Evolutionary conservation across 2,797 vertebrate species (phyloP).

Genomic region (Gallinago solitaria): DNA sequence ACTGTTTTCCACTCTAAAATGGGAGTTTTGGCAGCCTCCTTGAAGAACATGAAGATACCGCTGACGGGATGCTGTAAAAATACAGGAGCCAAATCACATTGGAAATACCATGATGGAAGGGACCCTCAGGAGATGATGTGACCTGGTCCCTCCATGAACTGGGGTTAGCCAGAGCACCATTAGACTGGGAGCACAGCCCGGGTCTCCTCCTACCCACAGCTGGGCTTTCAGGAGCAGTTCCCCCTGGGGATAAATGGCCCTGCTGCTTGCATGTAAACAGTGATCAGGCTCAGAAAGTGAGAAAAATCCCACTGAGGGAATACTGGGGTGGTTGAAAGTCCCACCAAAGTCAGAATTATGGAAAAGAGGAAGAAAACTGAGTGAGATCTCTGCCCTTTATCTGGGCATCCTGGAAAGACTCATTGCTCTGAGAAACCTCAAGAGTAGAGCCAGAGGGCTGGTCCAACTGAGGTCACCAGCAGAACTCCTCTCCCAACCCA

Average conservation of each 20-base stretch:
- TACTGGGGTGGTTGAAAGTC: not conserved
- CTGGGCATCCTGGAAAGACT: not conserved
- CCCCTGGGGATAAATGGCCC: fast-evolving
- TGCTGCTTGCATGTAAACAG: not conserved
- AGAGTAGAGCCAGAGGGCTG: fast-evolving
- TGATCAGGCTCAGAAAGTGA: not conserved
- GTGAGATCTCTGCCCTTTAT: not conserved
- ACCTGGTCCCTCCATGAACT: not conserved
- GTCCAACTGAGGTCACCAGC: not conserved
- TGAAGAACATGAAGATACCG: not conserved
- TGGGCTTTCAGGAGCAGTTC: not conserved
- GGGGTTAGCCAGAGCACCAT: not conserved
- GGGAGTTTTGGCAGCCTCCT: not conserved
- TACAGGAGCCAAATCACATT: not conserved
- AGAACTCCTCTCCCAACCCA: not conserved
- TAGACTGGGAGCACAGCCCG: not conserved
- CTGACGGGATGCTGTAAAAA: not conserved
- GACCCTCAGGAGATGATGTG: not conserved
- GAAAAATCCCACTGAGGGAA: not conserved
- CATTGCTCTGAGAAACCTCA: not conserved
- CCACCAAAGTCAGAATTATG: not conserved
- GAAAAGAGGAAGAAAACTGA: not conserved
- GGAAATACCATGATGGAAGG: not conserved
- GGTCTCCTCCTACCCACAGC: not conserved
- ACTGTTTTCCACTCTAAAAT: not conserved